Percentiles rank a stretch among this genome's conserved stretches.
Evolutionary conservation across 2,113 vertebrate genomes (phyloP).

Genomic region (Callocephalon fimbriatum): DNA sequence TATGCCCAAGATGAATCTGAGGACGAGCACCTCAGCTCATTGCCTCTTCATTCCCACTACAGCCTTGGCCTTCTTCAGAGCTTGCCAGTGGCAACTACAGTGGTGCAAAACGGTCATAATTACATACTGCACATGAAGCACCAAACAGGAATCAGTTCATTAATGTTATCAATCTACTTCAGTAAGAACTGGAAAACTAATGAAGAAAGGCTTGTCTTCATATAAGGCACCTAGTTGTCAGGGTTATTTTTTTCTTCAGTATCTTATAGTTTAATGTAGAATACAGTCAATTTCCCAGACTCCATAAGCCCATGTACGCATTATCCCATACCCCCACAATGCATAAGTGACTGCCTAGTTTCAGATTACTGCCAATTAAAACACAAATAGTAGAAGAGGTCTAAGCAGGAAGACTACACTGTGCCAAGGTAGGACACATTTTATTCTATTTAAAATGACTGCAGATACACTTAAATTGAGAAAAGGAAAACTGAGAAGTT

Average conservation of each 20-base stretch:
- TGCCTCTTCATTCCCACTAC: neutral
- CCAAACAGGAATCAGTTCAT: neutral
- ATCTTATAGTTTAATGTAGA: neutral
- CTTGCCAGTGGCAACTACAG: neutral
- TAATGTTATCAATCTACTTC: neutral
- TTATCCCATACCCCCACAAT: neutral
- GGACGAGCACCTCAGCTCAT: rapidly evolving
- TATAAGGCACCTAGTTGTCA: neutral
- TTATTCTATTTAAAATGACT: neutral
- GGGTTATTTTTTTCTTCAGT: neutral
- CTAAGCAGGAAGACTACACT: neutral
- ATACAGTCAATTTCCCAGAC: neutral
- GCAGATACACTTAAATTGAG: neutral
- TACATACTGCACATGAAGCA: neutral
- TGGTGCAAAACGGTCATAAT: neutral
- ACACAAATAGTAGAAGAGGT: neutral
- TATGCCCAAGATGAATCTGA: neutral
- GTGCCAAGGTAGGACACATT: neutral
- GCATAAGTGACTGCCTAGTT: neutral
- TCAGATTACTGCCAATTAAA: constrained; percentile 31
- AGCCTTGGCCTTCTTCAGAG: neutral
- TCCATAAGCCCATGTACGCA: neutral
- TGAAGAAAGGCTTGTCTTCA: neutral
- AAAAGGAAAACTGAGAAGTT: neutral
- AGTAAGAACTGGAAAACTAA: neutral